These are phyloP conservation scores for Turritopsis dohrnii DNA, from an alignment of 30 jellyfish, hydroid and myxozoan species.

Conservation along the genomic window DNA sequence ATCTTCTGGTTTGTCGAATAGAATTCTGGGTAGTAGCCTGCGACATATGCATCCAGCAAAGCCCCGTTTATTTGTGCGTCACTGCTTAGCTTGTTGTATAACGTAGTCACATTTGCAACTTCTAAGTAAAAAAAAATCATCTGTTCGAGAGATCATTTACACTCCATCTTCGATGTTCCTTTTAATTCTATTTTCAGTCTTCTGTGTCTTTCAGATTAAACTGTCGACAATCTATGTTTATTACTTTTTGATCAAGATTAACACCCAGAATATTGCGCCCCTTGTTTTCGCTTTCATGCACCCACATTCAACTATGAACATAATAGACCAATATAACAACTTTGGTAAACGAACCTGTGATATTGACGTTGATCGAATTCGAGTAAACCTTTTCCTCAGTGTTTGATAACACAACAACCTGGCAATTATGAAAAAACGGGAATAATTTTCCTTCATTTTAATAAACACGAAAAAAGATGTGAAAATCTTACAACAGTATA, in stretches of 20 bases:
- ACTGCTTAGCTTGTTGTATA: neutral
- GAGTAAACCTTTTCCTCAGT: neutral
- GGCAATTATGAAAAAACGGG: neutral
- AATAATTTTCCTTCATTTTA: too few species aligned
- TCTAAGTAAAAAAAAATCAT: neutral
- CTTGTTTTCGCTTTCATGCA: too few species aligned
- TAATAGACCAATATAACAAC: too few species aligned
- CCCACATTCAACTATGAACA: too few species aligned
- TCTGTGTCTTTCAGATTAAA: too few species aligned
- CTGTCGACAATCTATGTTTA: too few species aligned
- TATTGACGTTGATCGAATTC: neutral
- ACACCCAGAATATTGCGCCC: too few species aligned
- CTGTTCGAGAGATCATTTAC: neutral
- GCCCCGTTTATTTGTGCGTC: neutral
- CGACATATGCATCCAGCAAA: neutral
- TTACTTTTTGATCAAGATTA: too few species aligned
- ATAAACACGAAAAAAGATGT: neutral
- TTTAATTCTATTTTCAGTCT: too few species aligned
- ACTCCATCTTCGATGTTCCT: neutral
- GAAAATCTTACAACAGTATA: neutral
- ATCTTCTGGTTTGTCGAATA: neutral
- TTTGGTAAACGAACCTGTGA: neutral
- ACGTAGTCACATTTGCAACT: neutral
- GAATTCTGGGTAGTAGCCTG: neutral
- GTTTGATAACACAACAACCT: neutral